Evolutionary conservation across 2,888 invertebrate species (phyloP), one percentile per base, ranked within the genome.

Genomic region (Rhaphigaster nebulosa): DNA sequence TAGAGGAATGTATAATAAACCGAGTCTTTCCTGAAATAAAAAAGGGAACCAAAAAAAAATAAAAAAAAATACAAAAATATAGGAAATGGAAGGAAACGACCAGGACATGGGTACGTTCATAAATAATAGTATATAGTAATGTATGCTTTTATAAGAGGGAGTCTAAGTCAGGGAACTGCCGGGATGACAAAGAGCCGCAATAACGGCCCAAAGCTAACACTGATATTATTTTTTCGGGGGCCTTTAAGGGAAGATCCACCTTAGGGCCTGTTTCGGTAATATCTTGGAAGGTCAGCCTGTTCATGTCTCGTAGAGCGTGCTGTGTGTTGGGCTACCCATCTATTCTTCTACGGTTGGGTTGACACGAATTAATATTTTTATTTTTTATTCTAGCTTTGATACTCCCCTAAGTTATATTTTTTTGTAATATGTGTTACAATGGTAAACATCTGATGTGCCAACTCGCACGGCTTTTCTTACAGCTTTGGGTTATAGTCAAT

Each of bases 111-210:
- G 41, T 41, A 38, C 41, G 26, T 84, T 84, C 84, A 84, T 84
- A 84, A 84, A 84, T 84, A 84, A 84, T 84, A 84, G 45, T n/a
- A 84, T 84, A 84, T 84, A 84, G 50, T 84, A 84, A 84, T 84
- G 84, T 84, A 84, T 84, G 84, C 45, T 50, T 41, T 84, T 50
- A 84, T 84, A 84, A 84, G 84, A 45, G 84, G n/a, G 84, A 38
- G 45, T n/a, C 45, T 84, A 84, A 84, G 45, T n/a, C 45, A 45
- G 38, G 26, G 26, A 3, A 84, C 84, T 84, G 84, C 8, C n/a
- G 12, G 84, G 84, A 84, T 84, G 84, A 84, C 84, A 84, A 84
- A 84, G 38, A 84, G 45, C 84, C 84, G 45, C 84, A 41, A 50
- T 84, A 84, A 84, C 84, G 45, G 50, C 84, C 84, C 26, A 41